Conservation (phyloP, 2,797 vertebrate species). For the Sebastes steindachneri region DNA sequence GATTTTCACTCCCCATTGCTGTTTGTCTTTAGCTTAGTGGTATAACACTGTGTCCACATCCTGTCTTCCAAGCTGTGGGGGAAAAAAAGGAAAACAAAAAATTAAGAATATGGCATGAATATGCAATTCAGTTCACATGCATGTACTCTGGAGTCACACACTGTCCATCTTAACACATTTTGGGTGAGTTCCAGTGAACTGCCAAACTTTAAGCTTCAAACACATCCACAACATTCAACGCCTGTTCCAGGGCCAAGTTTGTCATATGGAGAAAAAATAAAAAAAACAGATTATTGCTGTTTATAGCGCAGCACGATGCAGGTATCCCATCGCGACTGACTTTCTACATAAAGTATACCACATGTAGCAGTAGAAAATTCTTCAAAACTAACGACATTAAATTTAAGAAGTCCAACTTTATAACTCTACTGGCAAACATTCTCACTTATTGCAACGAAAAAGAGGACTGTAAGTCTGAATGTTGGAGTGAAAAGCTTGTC, state of each 20-base stretch:
- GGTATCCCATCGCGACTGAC: conserved; percentile 47
- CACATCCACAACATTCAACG: conserved; percentile 22
- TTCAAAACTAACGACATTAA: background rate
- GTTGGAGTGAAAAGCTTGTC: conserved; percentile 25
- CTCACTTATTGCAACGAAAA: conserved; percentile 11
- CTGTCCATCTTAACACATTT: conserved; percentile 24
- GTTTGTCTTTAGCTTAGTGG: conserved; percentile 52
- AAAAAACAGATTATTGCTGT: conserved; percentile 44
- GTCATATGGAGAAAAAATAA: conserved; percentile 20
- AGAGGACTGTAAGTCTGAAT: conserved; percentile 4
- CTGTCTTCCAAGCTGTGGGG: conserved; percentile 35
- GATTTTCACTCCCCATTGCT: conserved; percentile 34
- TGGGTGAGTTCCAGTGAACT: conserved; percentile 16
- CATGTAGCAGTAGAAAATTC: background rate
- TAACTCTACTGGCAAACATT: background rate
- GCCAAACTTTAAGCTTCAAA: conserved; percentile 38
- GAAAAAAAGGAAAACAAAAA: background rate
- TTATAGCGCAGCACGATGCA: conserved; percentile 43
- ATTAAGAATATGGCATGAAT: background rate
- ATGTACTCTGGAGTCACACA: background rate
- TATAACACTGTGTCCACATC: conserved; percentile 57
- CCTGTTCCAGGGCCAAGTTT: conserved; percentile 27
- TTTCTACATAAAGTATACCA: conserved; percentile 20
- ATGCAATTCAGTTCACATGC: background rate
- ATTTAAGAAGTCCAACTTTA: background rate